Base-by-base conservation (phyloP, 2,888 invertebrate genomes). In the Perithous albicinctus region DNA sequence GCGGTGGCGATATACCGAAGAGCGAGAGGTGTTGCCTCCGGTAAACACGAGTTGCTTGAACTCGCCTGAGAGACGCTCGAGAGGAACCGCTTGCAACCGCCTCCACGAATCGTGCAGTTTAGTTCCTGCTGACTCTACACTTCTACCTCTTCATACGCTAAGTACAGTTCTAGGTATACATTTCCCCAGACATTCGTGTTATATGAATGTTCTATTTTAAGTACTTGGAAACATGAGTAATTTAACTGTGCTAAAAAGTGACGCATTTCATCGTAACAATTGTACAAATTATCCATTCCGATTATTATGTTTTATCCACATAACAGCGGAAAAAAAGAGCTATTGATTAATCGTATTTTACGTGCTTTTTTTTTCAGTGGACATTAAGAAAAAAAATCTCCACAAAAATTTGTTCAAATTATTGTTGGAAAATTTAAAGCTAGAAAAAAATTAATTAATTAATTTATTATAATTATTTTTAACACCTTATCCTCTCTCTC, bases 31-130 rank as follows among this genome's bases (percentile, higher is more conserved):
- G 84, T 84, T 73, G 84, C 82, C 85, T 83, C 84, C 84, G 86
- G 88, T 88, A 88, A 89, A 89, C 89, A 87, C 82, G 89, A 88
- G 90, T 90, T 90, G 87, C 86, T 88, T 90, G 90, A 90, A 90
- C 90, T 84, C 86, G 83, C 8, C 56, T 29, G 38, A 32, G 38
- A 32, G 35, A 73, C 73, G 73, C 73, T 73, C 48, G 35, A 61
- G 73, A 63, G 73, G 43, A 72, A 72, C 43, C 43, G 70, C 69
- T 26, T 38, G 41, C 26, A 69, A 69, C 41, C 59, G 18, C 41
- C 59, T 59, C 20, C 29, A 15, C 43, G 56, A 56, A 69, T 59
- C 20, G 12, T 29, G 43, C 43, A 20, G 32, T 72, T 72, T 59
- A 56, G 56, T 59, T 72, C 56, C 70, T 23, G 63, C 38, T 41